These are phyloP conservation scores for Rhynchopsitta pachyrhyncha DNA, from an alignment of 2,113 vertebrate species.

Conservation along the genomic window DNA sequence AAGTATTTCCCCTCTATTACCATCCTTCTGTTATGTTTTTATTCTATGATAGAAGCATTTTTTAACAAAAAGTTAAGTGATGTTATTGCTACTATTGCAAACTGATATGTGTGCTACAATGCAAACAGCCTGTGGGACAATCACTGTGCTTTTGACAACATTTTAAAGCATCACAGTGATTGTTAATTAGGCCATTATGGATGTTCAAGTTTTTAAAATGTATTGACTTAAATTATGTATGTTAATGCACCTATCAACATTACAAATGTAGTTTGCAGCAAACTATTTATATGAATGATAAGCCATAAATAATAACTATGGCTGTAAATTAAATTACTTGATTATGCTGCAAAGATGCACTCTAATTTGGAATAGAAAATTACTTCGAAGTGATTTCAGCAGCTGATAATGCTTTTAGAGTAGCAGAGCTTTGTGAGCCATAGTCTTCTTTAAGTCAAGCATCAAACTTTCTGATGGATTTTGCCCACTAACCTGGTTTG, in stretches of 20 bases:
- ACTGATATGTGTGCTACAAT: not conserved
- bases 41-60: not conserved
- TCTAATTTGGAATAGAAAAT: slow-evolving; percentile 53
- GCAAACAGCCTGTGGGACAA: not conserved
- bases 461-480: not conserved
- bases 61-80: not conserved
- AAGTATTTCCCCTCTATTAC: not conserved
- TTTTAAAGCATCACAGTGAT: not conserved
- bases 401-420: not conserved
- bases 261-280: slow-evolving; percentile 19
- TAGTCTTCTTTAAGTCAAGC: not conserved
- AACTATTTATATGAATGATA: slow-evolving; percentile 24
- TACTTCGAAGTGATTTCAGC: slow-evolving; percentile 27
- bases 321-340: slow-evolving; percentile 43
- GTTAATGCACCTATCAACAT: slow-evolving; percentile 18
- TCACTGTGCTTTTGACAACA: not conserved
- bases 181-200: not conserved
- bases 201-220: not conserved
- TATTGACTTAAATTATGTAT: slow-evolving; percentile 41
- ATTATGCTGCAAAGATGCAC: slow-evolving; percentile 30
- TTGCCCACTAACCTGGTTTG: not conserved
- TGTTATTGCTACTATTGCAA: not conserved
- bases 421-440: not conserved
- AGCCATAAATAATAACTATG: slow-evolving; percentile 36
- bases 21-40: not conserved